A percentile compares a stretch with the other conserved stretches of the same genome.
Evolutionary conservation across 2,113 vertebrate species (phyloP).

Genomic region (Oreamnos americanus): DNA sequence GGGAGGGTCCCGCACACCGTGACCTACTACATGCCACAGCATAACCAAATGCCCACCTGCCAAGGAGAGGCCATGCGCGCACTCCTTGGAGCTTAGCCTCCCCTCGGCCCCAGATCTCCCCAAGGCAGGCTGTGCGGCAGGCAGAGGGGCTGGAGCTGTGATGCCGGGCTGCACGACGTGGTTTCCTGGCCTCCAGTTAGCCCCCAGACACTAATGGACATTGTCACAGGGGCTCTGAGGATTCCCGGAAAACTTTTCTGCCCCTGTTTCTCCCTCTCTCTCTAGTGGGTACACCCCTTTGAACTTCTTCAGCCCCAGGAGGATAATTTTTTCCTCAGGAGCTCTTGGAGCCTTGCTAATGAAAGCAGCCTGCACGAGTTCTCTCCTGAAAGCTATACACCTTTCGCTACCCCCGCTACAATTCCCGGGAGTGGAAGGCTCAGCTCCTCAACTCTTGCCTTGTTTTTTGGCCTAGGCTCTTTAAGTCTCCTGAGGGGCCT

Average conservation of each 20-base stretch:
- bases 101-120: neutral
- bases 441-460: neutral
- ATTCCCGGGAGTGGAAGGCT: neutral
- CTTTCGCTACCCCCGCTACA: neutral
- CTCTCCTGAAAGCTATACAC: neutral
- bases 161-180: fast-evolving
- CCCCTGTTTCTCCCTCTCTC: neutral
- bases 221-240: neutral
- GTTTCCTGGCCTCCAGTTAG: neutral
- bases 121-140: neutral
- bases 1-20: fast-evolving
- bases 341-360: neutral
- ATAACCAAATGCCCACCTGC: neutral
- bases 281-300: neutral
- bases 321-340: neutral
- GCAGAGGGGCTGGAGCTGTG: fast-evolving
- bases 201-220: neutral
- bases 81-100: neutral
- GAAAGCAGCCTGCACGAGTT: neutral
- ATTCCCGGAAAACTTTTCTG: neutral
- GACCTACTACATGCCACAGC: neutral
- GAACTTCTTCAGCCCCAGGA: neutral
- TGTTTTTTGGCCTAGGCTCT: neutral
- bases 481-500: neutral
- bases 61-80: fast-evolving